Percentiles rank a stretch among this genome's conserved stretches.
phyloP scores from a whole-genome alignment of 2,113 vertebrate species.

The Connochaetes taurinus region DNA sequence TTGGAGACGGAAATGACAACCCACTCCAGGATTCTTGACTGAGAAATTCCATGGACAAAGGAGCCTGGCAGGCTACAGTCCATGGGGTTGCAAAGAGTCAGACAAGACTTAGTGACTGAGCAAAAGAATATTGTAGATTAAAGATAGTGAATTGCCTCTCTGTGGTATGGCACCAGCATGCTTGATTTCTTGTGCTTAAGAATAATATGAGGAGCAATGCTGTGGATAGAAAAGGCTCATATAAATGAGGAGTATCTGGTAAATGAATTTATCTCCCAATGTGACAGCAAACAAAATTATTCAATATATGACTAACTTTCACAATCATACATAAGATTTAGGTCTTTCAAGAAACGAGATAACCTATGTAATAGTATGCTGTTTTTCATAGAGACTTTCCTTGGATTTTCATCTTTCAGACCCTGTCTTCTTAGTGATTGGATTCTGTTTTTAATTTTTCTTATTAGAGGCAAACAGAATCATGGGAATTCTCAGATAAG shows the following conservation, averaged over 20 bases:
- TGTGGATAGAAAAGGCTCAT: conserved; percentile 63
- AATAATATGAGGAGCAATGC: conserved; percentile 65
- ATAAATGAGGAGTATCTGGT: conserved; percentile 72
- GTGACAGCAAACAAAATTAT: conserved; percentile 51
- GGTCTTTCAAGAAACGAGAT: conserved; percentile 44
- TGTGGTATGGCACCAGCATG: conserved; percentile 42
- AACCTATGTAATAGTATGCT: not conserved
- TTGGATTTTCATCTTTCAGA: conserved; percentile 34
- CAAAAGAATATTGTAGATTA: conserved; percentile 44
- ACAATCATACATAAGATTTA: conserved; percentile 39
- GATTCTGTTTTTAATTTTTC: not conserved
- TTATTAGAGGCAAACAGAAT: not conserved
- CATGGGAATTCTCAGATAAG: not conserved
- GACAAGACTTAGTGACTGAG: not conserved
- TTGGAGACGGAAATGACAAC: not conserved
- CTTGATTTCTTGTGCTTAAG: conserved; percentile 60
- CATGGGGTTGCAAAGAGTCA: not conserved
- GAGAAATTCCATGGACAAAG: not conserved
- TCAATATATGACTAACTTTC: conserved; percentile 47
- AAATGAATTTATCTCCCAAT: conserved; percentile 54
- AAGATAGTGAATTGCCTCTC: conserved; percentile 36
- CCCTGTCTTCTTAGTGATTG: not conserved
- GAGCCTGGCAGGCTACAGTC: not conserved
- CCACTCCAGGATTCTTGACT: not conserved
- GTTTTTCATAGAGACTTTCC: conserved; percentile 10